Conservation (phyloP, 1,140 invertebrate genomes). For the Diachasma alloeum region DNA sequence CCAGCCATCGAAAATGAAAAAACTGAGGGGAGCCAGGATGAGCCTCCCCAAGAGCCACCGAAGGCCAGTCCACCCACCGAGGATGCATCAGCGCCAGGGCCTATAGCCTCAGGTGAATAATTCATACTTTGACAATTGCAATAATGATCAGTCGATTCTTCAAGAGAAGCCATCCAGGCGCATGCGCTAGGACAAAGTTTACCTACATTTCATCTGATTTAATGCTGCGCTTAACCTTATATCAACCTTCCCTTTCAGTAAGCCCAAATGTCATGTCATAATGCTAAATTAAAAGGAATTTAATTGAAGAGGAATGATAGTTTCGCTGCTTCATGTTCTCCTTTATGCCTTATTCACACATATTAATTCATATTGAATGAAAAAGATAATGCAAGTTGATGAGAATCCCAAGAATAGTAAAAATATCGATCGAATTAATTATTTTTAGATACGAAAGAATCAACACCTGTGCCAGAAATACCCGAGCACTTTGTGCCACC, state of each 20-base stretch:
- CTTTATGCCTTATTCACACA: not conserved
- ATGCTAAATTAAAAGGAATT: not conserved
- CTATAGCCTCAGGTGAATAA: conserved; percentile 6
- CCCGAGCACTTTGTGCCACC: conserved; percentile 48
- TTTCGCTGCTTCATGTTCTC: not conserved
- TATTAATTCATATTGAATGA: no score
- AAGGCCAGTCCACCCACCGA: not conserved
- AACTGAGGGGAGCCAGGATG: not conserved
- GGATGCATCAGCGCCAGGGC: not conserved
- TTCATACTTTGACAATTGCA: not conserved
- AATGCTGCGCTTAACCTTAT: not conserved
- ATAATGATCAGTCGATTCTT: conserved; percentile 8
- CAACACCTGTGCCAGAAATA: conserved; percentile 45
- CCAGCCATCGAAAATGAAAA: conserved; percentile 10
- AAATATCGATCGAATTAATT: not conserved
- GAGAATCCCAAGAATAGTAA: not conserved
- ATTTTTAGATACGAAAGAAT: conserved; percentile 47
- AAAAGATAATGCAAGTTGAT: not conserved
- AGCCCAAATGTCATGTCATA: not conserved
- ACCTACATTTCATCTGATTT: not conserved
- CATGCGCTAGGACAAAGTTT: not conserved
- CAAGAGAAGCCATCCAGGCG: not conserved
- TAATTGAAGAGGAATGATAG: not conserved
- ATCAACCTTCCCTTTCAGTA: not conserved
- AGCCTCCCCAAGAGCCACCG: not conserved